Evolutionary conservation across 2,113 vertebrate genomes (phyloP), one percentile per base, ranked within the genome.

Genomic region (Trichechus manatus): DNA sequence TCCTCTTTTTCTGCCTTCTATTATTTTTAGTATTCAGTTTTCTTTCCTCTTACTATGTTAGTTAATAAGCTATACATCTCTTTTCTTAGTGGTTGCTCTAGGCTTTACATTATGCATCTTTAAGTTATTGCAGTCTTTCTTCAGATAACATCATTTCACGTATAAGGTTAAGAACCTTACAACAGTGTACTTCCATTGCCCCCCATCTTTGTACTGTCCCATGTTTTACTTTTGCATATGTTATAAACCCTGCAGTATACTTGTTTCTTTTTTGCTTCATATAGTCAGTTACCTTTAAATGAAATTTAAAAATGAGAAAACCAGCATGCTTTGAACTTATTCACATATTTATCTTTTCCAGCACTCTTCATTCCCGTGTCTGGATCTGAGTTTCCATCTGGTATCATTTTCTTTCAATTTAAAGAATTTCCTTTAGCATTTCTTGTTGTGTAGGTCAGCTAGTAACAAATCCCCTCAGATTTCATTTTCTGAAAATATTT

Each of bases 311-410:
- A 87, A 25, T 42, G 29, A 87, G 31, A 84, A 77, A 87, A 56
- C 1, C 39, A 87, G 4, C 29, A 68, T 68, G 29, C 61, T 94
- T 72, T 59, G 6, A 53, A 47, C 87, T 70, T 66, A 15, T 44
- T 68, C 31, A 56, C n/a, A 11, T 29, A 53, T 9, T 56, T 72
- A 31, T 47, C 88, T 93, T 86, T 56, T 42, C 59, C 3, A 66
- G 56, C 68, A 44, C 27, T 89, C 85, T 78, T 74, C 5, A 19
- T 61, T 29, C 56, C 64, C 63, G n/a, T 87, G 9, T 36, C 50
- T 79, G n/a, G n/a, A 74, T 66, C 64, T 64, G 53, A 87, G 33
- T 85, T 87, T 92, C 85, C n/a, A 36, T 64, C 75, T 87, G 79
- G 13, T 56, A 56, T 17, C 53, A 56, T 56, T 15, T 56, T 47